Evolutionary conservation across 2,797 vertebrate genomes (phyloP).

Genomic region (Dallia pectoralis): DNA sequence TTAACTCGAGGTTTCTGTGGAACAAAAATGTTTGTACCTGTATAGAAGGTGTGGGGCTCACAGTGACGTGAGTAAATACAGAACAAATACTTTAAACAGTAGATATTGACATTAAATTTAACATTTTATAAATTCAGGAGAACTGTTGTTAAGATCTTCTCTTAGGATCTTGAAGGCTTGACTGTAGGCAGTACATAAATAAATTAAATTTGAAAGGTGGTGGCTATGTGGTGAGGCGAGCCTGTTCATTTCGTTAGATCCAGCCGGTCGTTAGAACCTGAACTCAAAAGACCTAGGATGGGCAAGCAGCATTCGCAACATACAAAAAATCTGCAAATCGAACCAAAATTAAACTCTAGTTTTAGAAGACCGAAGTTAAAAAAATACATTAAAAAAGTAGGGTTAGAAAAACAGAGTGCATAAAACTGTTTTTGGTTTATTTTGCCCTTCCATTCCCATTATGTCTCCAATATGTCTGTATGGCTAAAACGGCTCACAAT

Average conservation of each 20-base stretch:
- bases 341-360: slow-evolving; percentile 7
- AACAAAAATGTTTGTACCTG: slow-evolving; percentile 33
- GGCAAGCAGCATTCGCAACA: neutral
- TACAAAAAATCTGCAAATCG: slow-evolving; percentile 22
- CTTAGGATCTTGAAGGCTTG: slow-evolving; percentile 5
- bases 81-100: slow-evolving; percentile 44
- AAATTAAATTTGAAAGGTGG: slow-evolving; percentile 46
- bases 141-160: slow-evolving; percentile 16
- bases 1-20: slow-evolving; percentile 28
- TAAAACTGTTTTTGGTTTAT: slow-evolving; percentile 32
- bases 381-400: slow-evolving; percentile 54
- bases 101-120: slow-evolving; percentile 50
- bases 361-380: slow-evolving; percentile 31
- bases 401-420: slow-evolving; percentile 58
- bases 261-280: slow-evolving; percentile 23
- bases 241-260: neutral
- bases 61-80: neutral
- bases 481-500: slow-evolving; percentile 29
- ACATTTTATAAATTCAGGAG: slow-evolving; percentile 22
- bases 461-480: slow-evolving; percentile 18
- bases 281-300: slow-evolving; percentile 35
- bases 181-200: slow-evolving; percentile 45
- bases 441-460: slow-evolving; percentile 27
- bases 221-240: neutral
- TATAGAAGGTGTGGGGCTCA: slow-evolving; percentile 11